phyloP scores from a whole-genome alignment of 2,888 invertebrate genomes.

The Andrena chrysosceles region DNA sequence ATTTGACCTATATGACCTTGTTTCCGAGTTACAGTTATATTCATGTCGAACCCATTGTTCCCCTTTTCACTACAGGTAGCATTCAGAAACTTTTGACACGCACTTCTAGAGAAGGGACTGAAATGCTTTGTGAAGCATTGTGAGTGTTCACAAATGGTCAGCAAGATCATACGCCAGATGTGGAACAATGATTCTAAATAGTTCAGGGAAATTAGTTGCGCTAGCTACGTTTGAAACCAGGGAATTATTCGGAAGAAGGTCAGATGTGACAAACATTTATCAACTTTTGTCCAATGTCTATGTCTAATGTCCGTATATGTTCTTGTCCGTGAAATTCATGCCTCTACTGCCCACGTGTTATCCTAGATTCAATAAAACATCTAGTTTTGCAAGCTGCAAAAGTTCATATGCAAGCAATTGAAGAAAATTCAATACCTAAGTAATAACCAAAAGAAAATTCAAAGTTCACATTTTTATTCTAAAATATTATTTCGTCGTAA shows the following conservation, averaged over 20 bases:
- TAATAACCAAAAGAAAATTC: no score
- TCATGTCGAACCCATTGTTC: neutral
- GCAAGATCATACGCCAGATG: conserved; percentile 24
- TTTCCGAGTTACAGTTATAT: neutral
- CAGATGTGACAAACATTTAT: neutral
- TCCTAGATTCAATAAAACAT: no score
- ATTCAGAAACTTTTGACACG: conserved; percentile 6
- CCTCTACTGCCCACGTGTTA: no score
- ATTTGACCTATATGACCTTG: neutral
- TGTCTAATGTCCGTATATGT: no score
- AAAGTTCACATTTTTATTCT: no score
- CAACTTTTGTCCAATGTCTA: neutral
- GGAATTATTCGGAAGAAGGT: conserved; percentile 17
- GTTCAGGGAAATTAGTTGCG: conserved; percentile 25
- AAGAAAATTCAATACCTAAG: no score
- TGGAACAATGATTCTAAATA: conserved; percentile 29
- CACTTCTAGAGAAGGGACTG: neutral
- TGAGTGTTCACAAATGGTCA: conserved; percentile 6
- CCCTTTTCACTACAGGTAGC: neutral
- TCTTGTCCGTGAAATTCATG: no score
- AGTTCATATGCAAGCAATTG: no score
- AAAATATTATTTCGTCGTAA: no score
- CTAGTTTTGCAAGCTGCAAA: no score
- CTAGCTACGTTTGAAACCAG: conserved; percentile 13
- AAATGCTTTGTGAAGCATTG: conserved; percentile 9